These are phyloP conservation scores for Tryphoninae sp. DNA, from an alignment of 2,888 invertebrate genomes.

Conservation along the genomic window DNA sequence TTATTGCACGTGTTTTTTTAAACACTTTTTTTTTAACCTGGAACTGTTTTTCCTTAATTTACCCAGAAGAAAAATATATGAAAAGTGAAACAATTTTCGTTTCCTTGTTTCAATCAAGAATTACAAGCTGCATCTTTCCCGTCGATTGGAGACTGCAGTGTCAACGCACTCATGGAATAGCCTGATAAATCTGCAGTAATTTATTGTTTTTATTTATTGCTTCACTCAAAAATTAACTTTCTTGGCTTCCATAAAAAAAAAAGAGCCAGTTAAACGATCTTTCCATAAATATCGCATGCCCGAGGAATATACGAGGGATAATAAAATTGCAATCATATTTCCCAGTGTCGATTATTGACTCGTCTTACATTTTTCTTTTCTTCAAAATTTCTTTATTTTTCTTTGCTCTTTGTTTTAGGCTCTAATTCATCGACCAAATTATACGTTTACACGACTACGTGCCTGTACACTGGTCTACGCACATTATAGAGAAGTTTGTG, in stretches of 20 bases:
- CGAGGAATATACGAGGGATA: constrained; percentile 1
- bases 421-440: constrained; percentile 26
- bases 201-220: not conserved
- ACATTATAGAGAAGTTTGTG: constrained; percentile 29
- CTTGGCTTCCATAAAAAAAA: not conserved
- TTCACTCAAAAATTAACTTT: not conserved
- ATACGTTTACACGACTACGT: constrained; percentile 10
- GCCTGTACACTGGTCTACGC: constrained; percentile 45
- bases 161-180: not conserved
- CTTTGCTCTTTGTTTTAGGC: constrained; percentile 4
- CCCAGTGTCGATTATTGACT: not conserved
- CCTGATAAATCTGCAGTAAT: not conserved
- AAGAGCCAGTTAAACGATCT: not conserved
- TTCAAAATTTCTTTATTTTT: not conserved
- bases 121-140: constrained; percentile 22
- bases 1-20: not conserved
- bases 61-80: constrained; percentile 17
- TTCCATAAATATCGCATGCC: constrained; percentile 30
- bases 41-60: constrained; percentile 2
- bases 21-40: not conserved
- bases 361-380: not conserved
- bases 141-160: constrained; percentile 29
- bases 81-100: not conserved
- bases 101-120: constrained; percentile 1
- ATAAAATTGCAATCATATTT: constrained; percentile 26